Base-by-base conservation (phyloP, 2,113 vertebrate genomes). In the Nibea coibor region DNA sequence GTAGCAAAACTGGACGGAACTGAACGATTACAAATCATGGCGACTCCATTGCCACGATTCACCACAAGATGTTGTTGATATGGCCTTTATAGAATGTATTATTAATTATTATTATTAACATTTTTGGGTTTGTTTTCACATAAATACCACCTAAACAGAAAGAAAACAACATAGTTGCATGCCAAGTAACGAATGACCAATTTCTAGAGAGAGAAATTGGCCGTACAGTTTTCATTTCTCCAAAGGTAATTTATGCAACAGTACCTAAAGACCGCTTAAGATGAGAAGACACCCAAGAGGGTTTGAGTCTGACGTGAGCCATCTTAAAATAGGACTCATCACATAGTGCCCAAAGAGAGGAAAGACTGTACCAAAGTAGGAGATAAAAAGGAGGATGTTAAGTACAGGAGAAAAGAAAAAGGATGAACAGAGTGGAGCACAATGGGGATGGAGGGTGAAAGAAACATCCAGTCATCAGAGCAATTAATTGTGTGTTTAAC, bases 401-500 rank as follows among this genome's bases (percentile, higher is more conserved):
- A 66, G 71, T 48, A 72, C 75, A 58, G 57, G 26, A 71, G 62
- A 45, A 22, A 16, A 47, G 24, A 16, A 9, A 47, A 54, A 58
- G 58, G 70, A 50, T 78, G 26, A 58, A n/a, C 14, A 70, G 31
- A 68, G 59, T 75, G 51, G 76, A 78, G 66, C 62, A 73, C 11
- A 74, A 74, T 17, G 16, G 56, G 35, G 63, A 61, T 70, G 72
- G 48, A 65, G 66, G 62, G 76, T 78, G 70, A 81, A 59, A 76
- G 14, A 68, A 85, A 74, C 73, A 75, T 63, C 20, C 59, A 87
- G 75, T 87, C 83, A 83, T 75, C 54, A 62, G 67, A 70, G 77
- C 61, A 83, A 89, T 91, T 91, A 85, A 91, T 20, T 75, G 50
- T 77, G 69, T 78, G 72, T 74, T 87, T 78, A 86, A 81, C 72